Evolutionary conservation across 2,113 vertebrate genomes (phyloP).

Genomic region (Rana temporaria): DNA sequence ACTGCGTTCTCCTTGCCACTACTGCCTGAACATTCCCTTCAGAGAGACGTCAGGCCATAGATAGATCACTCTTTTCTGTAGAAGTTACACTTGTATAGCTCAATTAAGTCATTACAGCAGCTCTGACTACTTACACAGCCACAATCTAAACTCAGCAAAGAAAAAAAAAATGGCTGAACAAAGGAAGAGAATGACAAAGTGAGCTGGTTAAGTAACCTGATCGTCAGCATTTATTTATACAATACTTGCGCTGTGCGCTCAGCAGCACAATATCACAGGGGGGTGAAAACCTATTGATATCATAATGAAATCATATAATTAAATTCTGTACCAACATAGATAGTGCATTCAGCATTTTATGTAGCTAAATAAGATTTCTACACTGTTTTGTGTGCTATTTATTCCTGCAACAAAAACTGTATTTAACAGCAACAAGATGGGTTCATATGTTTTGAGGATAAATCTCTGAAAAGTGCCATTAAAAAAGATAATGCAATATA

Average conservation of each 20-base stretch:
- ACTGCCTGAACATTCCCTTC: not conserved
- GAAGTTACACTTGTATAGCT: slow-evolving; percentile 42
- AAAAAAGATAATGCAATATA: too few species aligned
- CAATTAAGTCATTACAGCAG: slow-evolving; percentile 49
- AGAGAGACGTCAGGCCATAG: slow-evolving; percentile 25
- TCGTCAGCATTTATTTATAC: slow-evolving; percentile 43
- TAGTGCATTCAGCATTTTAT: not conserved
- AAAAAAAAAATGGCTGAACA: slow-evolving; percentile 10
- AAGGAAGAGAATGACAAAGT: slow-evolving; percentile 7
- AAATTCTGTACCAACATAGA: not conserved
- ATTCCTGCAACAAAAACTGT: not conserved
- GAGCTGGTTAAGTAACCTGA: not conserved
- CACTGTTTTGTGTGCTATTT: not conserved
- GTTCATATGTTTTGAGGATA: too few species aligned
- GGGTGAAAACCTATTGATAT: not conserved
- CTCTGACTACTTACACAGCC: slow-evolving; percentile 26
- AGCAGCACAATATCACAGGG: not conserved
- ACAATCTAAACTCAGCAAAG: slow-evolving; percentile 17
- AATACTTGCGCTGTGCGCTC: not conserved
- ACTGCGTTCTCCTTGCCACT: not conserved
- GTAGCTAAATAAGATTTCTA: not conserved
- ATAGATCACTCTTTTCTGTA: slow-evolving; percentile 40
- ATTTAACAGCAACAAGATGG: too few species aligned
- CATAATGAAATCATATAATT: slow-evolving; percentile 29
- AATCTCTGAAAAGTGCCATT: too few species aligned